phyloP scores from a whole-genome alignment of 2,797 vertebrate genomes.

The Coracias cyanogaster region DNA sequence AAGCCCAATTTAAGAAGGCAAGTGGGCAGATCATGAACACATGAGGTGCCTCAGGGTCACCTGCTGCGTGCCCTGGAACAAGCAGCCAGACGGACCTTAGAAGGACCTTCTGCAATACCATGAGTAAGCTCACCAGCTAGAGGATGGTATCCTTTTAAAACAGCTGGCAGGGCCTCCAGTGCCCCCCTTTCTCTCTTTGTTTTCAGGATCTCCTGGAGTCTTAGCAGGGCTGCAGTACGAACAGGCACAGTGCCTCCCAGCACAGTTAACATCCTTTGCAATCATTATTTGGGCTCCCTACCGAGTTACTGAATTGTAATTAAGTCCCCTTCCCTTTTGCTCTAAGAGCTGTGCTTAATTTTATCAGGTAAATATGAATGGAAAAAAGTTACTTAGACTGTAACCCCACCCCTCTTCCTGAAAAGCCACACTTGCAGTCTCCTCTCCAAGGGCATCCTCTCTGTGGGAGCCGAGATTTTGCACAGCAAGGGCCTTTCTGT shows the following conservation, averaged over 20 bases:
- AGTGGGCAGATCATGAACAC: not conserved
- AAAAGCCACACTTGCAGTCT: not conserved
- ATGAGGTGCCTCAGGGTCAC: not conserved
- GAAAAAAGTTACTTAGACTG: not conserved
- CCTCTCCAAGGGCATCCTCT: not conserved
- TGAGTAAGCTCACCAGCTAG: not conserved
- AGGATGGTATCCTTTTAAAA: not conserved
- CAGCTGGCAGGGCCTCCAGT: not conserved
- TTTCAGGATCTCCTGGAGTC: not conserved
- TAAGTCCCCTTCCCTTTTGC: not conserved
- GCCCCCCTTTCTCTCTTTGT: not conserved
- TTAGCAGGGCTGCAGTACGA: not conserved
- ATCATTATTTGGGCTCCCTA: not conserved
- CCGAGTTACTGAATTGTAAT: not conserved
- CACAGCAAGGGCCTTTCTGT: not conserved
- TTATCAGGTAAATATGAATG: not conserved
- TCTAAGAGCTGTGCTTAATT: not conserved
- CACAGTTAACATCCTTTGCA: not conserved
- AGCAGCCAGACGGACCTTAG: not conserved
- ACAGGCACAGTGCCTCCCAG: not conserved
- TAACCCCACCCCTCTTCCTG: not conserved
- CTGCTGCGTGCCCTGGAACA: fast-evolving
- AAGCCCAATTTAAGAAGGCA: not conserved
- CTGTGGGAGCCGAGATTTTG: not conserved
- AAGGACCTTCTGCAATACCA: not conserved